Evolutionary conservation across 2,888 invertebrate species (phyloP), one percentile per base, ranked within the genome.

Genomic region (Altica lythri): DNA sequence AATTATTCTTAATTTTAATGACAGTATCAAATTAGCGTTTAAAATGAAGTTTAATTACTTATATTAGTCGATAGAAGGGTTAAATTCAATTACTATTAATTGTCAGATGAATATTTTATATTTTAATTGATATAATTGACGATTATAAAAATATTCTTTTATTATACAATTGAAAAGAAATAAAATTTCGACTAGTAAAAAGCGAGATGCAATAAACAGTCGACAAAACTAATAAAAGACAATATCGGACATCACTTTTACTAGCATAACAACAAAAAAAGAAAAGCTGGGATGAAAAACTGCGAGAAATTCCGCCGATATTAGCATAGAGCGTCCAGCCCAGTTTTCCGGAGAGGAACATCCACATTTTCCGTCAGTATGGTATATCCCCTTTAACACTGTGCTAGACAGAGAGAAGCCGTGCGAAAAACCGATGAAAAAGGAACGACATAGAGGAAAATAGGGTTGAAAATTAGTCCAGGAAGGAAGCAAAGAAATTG

Each of bases 371-470:
- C 27, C 42, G 48, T 19, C 22, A 16, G 8, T 29, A 14, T 13
- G 53, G 50, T 22, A 54, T 57, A 63, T 65, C 66, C 63, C 67
- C 71, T 72, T 72, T 67, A 66, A 64, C 54, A 59, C 49, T 43
- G 55, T 13, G 62, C 43, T 57, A 16, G 55, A 66, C 56, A 58
- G 54, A 55, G 65, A 65, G 14, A 47, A 18, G 55, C 51, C 61
- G 55, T 63, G 52, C 42, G 45, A 43, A 43, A 62, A 51, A 45
- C 48, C 38, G 27, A 37, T 16, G 34, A 45, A 51, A 52, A 22
- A 54, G 47, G 47, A 53, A 30, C 61, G 42, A 52, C 50, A 54
- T 60, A 52, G 40, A 42, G 51, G 53, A 48, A 52, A 61, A 60
- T 55, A 63, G 63, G 66, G 66, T 63, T 65, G 64, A 63, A 68